Evolutionary conservation across 1,140 invertebrate genomes (phyloP).

Genomic region (Drosophila orena): DNA sequence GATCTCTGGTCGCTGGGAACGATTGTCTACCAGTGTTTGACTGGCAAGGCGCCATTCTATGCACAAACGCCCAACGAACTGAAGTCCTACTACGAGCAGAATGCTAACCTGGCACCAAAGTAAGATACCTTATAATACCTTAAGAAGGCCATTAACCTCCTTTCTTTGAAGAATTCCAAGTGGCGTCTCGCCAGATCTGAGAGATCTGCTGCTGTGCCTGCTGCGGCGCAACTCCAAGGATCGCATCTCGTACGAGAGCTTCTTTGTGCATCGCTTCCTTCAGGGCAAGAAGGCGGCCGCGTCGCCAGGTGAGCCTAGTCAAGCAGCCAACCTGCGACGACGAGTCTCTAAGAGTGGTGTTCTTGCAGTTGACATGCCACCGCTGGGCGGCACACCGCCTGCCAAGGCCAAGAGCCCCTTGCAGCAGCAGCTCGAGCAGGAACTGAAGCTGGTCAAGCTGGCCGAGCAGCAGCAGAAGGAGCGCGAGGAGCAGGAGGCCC

Average conservation of each 20-base stretch:
- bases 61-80: conserved; percentile 99
- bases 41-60: conserved; percentile 99
- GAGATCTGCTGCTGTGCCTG: conserved; percentile 93
- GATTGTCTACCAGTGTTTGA: conserved; percentile 99
- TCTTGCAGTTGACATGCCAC: conserved; percentile 74
- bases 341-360: conserved; percentile 21
- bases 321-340: conserved; percentile 11
- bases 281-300: conserved; percentile 87
- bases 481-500: conserved; percentile 64
- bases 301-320: conserved; percentile 64
- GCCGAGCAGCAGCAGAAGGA: conserved; percentile 71
- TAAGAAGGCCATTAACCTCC: not conserved
- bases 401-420: conserved; percentile 78
- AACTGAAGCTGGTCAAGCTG: conserved; percentile 67
- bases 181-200: conserved; percentile 95
- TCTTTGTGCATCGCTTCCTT: conserved; percentile 97
- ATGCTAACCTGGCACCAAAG: conserved; percentile 97
- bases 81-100: conserved; percentile 98
- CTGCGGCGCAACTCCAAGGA: conserved; percentile 97
- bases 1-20: conserved; percentile 99
- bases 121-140: conserved; percentile 85
- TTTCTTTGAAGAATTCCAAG: conserved; percentile 92
- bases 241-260: conserved; percentile 97
- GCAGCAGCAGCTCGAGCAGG: conserved; percentile 77
- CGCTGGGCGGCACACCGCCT: conserved; percentile 71